These are phyloP conservation scores for Solea solea DNA, from an alignment of 2,113 vertebrate species.

Conservation along the genomic window DNA sequence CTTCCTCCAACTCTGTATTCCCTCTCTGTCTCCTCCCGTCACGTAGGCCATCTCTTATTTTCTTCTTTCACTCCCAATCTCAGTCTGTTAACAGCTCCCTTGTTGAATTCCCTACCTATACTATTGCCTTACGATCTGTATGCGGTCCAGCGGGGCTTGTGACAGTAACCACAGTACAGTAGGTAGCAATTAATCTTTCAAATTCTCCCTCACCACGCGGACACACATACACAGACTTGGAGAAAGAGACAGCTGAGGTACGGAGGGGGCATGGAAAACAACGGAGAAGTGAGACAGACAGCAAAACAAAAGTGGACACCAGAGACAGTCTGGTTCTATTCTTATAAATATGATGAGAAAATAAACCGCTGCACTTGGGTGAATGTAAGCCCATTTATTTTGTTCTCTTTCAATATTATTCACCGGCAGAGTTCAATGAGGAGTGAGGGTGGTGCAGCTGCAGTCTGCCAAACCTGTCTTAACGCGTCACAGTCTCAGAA, in stretches of 20 bases:
- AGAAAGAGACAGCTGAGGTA: conserved; percentile 4
- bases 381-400: conserved; percentile 49
- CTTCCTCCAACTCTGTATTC: conserved; percentile 31
- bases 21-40: conserved; percentile 33
- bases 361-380: conserved; percentile 29
- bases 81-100: conserved; percentile 62
- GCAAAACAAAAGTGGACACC: conserved; percentile 42
- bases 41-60: conserved; percentile 41
- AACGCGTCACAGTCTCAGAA: conserved; percentile 55
- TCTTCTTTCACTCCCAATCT: conserved; percentile 45
- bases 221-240: conserved; percentile 28
- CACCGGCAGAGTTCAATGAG: neutral
- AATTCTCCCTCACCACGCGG: conserved; percentile 44
- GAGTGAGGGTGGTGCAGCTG: conserved; percentile 18
- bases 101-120: conserved; percentile 43
- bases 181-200: conserved; percentile 70
- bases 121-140: conserved; percentile 25
- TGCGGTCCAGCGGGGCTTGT: conserved; percentile 49
- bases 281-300: conserved; percentile 19
- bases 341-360: conserved; percentile 34
- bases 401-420: conserved; percentile 29
- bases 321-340: conserved; percentile 26
- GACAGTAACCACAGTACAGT: conserved; percentile 65
- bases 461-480: conserved; percentile 57
- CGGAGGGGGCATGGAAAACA: neutral